A percentile compares a stretch with the other conserved stretches of the same genome.
These are phyloP conservation scores for Okamejei kenojei DNA, from an alignment of 2,797 vertebrate genomes.

Conservation along the genomic window DNA sequence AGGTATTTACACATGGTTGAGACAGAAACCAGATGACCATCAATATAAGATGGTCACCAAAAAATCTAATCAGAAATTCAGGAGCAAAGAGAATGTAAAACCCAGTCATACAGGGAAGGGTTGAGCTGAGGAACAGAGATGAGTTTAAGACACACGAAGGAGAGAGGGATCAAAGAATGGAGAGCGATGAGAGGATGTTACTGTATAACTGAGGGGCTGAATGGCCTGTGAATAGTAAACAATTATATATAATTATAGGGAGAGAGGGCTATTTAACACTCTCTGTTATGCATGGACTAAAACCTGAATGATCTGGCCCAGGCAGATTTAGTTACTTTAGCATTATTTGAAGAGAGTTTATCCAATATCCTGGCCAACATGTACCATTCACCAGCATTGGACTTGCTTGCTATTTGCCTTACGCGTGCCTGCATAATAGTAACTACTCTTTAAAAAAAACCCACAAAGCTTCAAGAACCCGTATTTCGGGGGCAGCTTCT, in stretches of 20 bases:
- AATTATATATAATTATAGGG: not conserved
- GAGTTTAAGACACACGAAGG: not conserved
- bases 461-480: not conserved
- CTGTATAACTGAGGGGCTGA: not conserved
- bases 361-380: not conserved
- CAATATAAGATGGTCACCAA: not conserved
- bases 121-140: not conserved
- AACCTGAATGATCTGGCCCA: not conserved
- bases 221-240: not conserved
- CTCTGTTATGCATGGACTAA: not conserved
- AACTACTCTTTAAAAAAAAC: not conserved
- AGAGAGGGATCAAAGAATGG: not conserved
- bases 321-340: not conserved
- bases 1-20: not conserved
- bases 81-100: not conserved
- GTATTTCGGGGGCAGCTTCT: not conserved
- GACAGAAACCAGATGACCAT: not conserved
- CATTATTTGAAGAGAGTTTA: not conserved
- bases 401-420: not conserved
- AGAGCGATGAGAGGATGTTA: not conserved
- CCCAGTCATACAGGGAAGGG: not conserved
- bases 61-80: not conserved
- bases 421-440: not conserved
- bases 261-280: not conserved
- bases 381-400: not conserved